phyloP scores from a whole-genome alignment of 1,140 invertebrate species.

The Apocrypta bakeri region DNA sequence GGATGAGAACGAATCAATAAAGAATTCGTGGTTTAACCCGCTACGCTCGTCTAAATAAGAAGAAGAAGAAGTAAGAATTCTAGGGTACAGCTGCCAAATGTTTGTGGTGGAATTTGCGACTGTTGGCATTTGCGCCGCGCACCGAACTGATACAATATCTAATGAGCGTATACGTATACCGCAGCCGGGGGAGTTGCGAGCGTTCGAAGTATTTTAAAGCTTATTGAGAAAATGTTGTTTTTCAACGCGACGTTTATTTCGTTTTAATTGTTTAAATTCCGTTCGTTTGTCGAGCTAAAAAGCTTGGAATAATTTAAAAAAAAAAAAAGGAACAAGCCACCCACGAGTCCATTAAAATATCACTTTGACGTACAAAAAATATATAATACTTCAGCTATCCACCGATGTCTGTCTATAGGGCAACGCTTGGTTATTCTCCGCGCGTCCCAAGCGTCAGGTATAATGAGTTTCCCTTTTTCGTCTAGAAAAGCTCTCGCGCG shows the following conservation, averaged over 20 bases:
- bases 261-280: too few species aligned
- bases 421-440: neutral
- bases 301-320: too few species aligned
- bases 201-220: too few species aligned
- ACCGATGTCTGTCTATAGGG: neutral
- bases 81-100: neutral
- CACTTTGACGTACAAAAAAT: neutral
- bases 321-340: neutral
- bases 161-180: too few species aligned
- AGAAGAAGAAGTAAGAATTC: too few species aligned
- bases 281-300: too few species aligned
- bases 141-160: too few species aligned
- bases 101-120: neutral
- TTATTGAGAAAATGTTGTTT: too few species aligned
- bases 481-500: neutral
- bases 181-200: too few species aligned
- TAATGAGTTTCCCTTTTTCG: neutral
- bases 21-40: neutral
- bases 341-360: neutral
- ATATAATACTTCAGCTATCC: neutral
- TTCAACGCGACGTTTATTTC: too few species aligned
- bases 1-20: conserved; percentile 18
- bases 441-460: neutral
- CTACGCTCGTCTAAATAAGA: neutral
- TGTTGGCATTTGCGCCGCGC: conserved; percentile 8